Evolutionary conservation across 2,113 vertebrate genomes (phyloP), one percentile per base, ranked within the genome.

Genomic region (Malurus elegans): DNA sequence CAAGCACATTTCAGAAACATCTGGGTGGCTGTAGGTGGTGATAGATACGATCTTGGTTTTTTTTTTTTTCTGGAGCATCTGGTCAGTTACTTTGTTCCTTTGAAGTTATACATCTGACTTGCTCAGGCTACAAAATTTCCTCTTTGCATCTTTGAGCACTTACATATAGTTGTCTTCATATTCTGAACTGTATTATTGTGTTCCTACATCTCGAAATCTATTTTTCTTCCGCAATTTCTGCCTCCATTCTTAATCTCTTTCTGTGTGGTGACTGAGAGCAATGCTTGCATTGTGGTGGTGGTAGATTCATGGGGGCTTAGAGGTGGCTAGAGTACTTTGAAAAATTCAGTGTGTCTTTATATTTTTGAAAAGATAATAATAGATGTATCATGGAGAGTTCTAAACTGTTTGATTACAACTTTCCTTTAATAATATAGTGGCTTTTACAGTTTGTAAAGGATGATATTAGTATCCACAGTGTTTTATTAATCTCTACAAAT

Each of bases 201-300:
- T 57, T 79, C 15, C 16, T 82, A 12, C 8, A 18, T 61, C 7
- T 78, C 29, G 48, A 19, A 45, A 12, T 50, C 21, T 53, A 7
- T 36, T 19, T 38, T 57, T 66, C 2, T 2, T 12, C 25, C 28
- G 18, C 28, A 42, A 12, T 81, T 87, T 92, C 23, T 75, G 36
- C n/a, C 18, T 83, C 11, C 1, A 10, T 56, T 58, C 24, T 53
- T 79, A 3, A 62, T 64, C 25, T 90, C 38, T 58, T 92, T 45
- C 53, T 71, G 9, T 40, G 13, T n/a, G 57, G 65, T 5, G 6
- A 18, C 28, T 86, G 57, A 53, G 48, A 86, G 29, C 9, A 25
- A 9, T 42, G 42, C 50, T 72, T 1, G 0, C 1, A 1, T 60
- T 90, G 32, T 51, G 45, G 10, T 57, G 21, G 5, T 36, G 24